A percentile compares a stretch with the other conserved stretches of the same genome.
These are phyloP conservation scores for Plecturocebus donacophilus DNA, from an alignment of 2,113 vertebrate genomes.

Conservation along the genomic window DNA sequence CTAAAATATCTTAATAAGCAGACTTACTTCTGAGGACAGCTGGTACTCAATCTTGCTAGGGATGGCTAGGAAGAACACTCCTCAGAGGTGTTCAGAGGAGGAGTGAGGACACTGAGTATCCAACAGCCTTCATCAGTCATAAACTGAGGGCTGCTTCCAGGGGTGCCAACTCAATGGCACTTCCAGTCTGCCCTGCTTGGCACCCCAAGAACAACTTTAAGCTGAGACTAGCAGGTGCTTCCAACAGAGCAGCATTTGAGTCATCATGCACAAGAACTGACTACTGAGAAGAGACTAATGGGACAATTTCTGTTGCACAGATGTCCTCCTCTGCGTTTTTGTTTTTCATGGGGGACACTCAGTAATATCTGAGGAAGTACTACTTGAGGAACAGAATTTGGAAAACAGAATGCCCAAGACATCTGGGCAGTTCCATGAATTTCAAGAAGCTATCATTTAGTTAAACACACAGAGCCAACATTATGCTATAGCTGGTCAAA, in stretches of 20 bases:
- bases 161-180: background rate
- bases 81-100: background rate
- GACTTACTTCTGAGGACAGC: background rate
- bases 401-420: background rate
- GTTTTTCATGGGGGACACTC: background rate
- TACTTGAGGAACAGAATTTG: background rate
- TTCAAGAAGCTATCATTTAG: slow-evolving; percentile 28
- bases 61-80: background rate
- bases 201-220: background rate
- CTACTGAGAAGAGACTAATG: rapidly evolving
- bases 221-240: background rate
- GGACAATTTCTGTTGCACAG: background rate
- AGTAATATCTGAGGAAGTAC: background rate
- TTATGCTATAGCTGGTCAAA: slow-evolving; percentile 27
- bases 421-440: background rate
- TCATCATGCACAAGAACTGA: background rate
- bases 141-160: background rate
- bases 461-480: background rate
- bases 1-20: background rate
- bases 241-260: rapidly evolving
- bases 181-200: background rate
- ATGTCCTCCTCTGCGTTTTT: background rate
- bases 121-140: background rate
- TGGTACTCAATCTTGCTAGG: background rate
- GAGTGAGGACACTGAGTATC: background rate